Evolutionary conservation across 2,113 vertebrate species (phyloP).

Genomic region (Prunella himalayana): DNA sequence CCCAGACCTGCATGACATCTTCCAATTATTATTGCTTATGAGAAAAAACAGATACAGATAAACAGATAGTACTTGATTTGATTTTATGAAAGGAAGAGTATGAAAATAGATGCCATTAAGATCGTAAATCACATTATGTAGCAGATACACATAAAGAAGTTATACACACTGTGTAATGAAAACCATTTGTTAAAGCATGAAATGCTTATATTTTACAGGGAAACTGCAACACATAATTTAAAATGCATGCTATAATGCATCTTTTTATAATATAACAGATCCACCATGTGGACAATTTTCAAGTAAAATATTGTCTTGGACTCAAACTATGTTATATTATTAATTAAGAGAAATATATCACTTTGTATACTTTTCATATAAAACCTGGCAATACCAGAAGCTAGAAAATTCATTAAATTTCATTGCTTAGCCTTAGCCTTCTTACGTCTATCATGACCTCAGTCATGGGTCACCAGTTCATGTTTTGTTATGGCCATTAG

Average conservation of each 20-base stretch:
- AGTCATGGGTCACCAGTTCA: background rate
- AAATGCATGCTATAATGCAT: background rate
- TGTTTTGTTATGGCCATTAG: background rate
- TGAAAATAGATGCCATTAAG: conserved; percentile 47
- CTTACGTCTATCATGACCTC: background rate
- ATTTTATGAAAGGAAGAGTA: conserved; percentile 54
- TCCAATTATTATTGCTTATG: background rate
- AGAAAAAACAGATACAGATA: conserved; percentile 45
- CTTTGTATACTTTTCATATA: background rate
- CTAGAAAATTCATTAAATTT: background rate
- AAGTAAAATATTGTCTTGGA: background rate
- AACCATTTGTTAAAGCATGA: conserved; percentile 19
- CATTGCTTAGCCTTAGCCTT: background rate
- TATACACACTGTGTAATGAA: conserved; percentile 14
- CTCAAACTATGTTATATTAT: background rate
- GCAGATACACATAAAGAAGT: conserved; percentile 21
- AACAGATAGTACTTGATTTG: conserved; percentile 40
- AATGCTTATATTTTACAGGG: background rate
- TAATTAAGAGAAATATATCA: background rate
- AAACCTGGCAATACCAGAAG: background rate
- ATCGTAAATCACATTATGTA: conserved; percentile 29
- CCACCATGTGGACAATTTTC: background rate
- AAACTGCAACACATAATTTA: background rate
- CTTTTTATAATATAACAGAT: background rate
- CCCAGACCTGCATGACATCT: background rate